These are phyloP conservation scores for Drosophila tsacasi DNA, from an alignment of 1,140 invertebrate species.

Conservation along the genomic window DNA sequence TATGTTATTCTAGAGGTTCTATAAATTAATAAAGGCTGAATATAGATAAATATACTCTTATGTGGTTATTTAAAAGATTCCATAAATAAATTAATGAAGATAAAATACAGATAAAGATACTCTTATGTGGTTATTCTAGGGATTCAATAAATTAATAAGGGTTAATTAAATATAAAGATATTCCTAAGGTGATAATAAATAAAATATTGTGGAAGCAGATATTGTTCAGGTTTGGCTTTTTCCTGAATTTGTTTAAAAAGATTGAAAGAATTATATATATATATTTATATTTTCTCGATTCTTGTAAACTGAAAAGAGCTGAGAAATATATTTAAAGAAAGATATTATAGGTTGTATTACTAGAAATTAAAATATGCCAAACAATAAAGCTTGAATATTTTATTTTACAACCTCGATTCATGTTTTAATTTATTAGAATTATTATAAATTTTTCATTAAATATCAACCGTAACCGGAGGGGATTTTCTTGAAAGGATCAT, in stretches of 20 bases:
- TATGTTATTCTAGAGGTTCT: neutral
- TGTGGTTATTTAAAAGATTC: neutral
- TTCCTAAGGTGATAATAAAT: neutral
- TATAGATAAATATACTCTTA: neutral
- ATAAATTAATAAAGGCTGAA: neutral
- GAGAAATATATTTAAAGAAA: too few species aligned
- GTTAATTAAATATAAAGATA: neutral
- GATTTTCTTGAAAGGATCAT: neutral
- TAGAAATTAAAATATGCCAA: too few species aligned
- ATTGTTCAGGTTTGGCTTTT: too few species aligned
- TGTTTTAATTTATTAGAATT: too few species aligned
- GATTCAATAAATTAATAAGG: neutral
- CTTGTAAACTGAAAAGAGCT: too few species aligned
- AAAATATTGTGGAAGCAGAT: too few species aligned
- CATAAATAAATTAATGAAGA: neutral
- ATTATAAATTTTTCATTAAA: slow-evolving; percentile 1
- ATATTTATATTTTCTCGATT: too few species aligned
- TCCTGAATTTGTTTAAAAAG: too few species aligned
- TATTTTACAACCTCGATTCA: too few species aligned
- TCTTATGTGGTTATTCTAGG: neutral
- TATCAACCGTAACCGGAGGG: slow-evolving; percentile 2
- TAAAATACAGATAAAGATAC: neutral
- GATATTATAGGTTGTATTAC: too few species aligned
- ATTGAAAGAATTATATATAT: too few species aligned
- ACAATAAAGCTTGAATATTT: too few species aligned